phyloP scores from a whole-genome alignment of 2,113 vertebrate genomes.

The Cochlearius cochlearius region DNA sequence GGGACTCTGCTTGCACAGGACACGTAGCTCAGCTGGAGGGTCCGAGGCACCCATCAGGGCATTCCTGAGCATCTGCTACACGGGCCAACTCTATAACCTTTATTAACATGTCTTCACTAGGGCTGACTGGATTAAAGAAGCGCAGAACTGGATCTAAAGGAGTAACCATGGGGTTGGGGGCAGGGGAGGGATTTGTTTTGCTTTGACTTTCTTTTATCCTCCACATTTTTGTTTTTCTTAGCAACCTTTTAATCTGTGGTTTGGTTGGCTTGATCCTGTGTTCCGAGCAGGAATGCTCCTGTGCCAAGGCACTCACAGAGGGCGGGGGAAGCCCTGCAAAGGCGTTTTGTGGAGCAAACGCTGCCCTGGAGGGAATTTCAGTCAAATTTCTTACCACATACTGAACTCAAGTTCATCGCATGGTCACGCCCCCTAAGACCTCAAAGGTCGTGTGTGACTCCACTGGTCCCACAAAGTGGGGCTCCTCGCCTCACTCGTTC shows the following conservation, averaged over 20 bases:
- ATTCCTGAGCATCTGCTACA: not conserved
- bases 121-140: not conserved
- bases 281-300: not conserved
- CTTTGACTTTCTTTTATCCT: not conserved
- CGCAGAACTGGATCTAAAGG: not conserved
- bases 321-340: not conserved
- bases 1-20: not conserved
- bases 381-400: not conserved
- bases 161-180: not conserved
- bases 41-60: not conserved
- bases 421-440: rapidly evolving
- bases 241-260: not conserved
- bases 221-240: not conserved
- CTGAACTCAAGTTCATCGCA: not conserved
- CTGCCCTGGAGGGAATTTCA: not conserved
- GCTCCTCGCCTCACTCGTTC: rapidly evolving
- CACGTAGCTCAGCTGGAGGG: not conserved
- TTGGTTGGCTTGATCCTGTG: not conserved
- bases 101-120: not conserved
- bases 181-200: not conserved
- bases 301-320: not conserved
- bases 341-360: not conserved
- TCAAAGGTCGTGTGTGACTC: rapidly evolving
- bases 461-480: not conserved
- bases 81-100: not conserved